Conservation (phyloP, 2,888 invertebrate species). For the Synergus gifuensis region DNA sequence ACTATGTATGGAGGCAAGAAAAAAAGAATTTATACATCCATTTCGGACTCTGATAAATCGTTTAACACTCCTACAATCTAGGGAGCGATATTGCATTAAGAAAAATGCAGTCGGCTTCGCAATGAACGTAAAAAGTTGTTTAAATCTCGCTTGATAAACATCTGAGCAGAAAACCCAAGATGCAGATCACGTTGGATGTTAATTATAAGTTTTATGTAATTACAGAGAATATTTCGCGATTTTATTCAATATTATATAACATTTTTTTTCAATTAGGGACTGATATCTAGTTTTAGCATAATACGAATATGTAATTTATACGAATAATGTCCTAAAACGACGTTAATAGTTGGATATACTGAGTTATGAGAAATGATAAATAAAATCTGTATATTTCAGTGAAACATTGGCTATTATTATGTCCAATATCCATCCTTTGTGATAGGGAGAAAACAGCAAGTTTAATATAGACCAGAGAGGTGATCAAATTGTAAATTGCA, state of each 20-base stretch:
- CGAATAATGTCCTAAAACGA: neutral
- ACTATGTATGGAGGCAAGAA: neutral
- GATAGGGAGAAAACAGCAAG: neutral
- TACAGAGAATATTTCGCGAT: neutral
- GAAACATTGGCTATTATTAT: neutral
- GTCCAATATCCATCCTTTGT: neutral
- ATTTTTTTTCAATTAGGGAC: too few species aligned
- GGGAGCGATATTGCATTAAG: slow-evolving; percentile 16
- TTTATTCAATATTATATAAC: neutral
- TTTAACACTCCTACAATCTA: neutral
- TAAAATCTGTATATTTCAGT: neutral
- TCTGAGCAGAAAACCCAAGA: slow-evolving; percentile 13
- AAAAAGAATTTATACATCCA: neutral
- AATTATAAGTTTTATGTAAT: slow-evolving; percentile 1
- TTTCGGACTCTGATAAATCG: neutral
- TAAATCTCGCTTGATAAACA: slow-evolving; percentile 12
- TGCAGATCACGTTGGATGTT: slow-evolving; percentile 3
- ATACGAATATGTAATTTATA: too few species aligned
- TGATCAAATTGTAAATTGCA: neutral
- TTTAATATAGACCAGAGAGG: neutral
- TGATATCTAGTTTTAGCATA: neutral
- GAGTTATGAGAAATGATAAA: neutral
- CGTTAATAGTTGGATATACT: too few species aligned
- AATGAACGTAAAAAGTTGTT: slow-evolving; percentile 25
- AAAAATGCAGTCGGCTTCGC: slow-evolving; percentile 22